Percentiles rank a stretch among this genome's conserved stretches.
phyloP scores from a whole-genome alignment of 2,888 invertebrate genomes.

The Oligia latruncula region DNA sequence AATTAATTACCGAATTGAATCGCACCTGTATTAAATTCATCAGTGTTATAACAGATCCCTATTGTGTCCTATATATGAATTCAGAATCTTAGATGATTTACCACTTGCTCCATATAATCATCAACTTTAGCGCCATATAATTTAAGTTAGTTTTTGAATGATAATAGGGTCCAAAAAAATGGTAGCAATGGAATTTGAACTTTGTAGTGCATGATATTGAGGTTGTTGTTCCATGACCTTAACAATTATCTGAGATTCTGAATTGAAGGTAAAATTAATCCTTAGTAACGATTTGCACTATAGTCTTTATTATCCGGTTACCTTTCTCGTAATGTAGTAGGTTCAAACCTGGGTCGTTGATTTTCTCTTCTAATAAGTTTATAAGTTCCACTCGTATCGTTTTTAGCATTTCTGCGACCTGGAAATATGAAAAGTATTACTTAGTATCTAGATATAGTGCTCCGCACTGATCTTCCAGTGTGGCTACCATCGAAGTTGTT shows the following conservation, averaged over 20 bases:
- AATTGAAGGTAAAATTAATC: constrained; percentile 77
- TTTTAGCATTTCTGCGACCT: constrained; percentile 96
- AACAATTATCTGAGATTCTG: not conserved
- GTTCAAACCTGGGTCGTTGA: constrained; percentile 94
- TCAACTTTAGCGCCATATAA: not conserved
- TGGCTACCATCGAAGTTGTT: not conserved
- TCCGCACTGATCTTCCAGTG: not conserved
- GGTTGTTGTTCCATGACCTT: not conserved
- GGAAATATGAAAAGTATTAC: constrained; percentile 44
- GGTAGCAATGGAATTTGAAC: constrained; percentile 17
- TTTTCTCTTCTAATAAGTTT: constrained; percentile 95
- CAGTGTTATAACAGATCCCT: constrained; percentile 24
- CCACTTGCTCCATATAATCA: not conserved
- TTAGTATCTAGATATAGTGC: not conserved
- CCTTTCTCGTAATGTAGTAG: constrained; percentile 93
- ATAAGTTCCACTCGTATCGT: constrained; percentile 94
- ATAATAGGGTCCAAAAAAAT: not conserved
- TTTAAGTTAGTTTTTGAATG: not conserved
- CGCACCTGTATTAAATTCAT: constrained; percentile 49
- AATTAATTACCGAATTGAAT: constrained; percentile 43
- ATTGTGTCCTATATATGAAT: not conserved
- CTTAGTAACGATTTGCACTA: constrained; percentile 92
- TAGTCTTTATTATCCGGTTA: constrained; percentile 93
- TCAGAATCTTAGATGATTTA: constrained; percentile 27
- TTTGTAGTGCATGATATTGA: not conserved